Conservation (phyloP, 2,113 vertebrate species). For the Butorides virescens region DNA sequence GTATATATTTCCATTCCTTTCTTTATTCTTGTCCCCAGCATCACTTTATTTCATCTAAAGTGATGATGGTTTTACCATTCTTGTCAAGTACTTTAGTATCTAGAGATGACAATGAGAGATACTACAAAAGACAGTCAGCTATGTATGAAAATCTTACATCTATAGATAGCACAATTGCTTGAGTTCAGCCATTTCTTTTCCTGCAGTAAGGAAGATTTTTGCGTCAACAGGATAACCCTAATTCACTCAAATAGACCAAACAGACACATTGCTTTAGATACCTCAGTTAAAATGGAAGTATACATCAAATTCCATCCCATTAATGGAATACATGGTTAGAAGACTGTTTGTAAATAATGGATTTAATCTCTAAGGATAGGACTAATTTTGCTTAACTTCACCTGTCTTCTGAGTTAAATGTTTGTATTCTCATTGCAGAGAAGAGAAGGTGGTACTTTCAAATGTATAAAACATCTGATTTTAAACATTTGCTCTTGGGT, state of each 20-base stretch:
- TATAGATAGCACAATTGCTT: not conserved
- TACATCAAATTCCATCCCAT: not conserved
- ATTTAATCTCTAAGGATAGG: not conserved
- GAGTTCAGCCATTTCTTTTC: not conserved
- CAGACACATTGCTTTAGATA: not conserved
- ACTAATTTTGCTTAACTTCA: not conserved
- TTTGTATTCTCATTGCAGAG: not conserved
- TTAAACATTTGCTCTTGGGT: not conserved
- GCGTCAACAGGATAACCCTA: not conserved
- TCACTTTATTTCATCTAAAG: not conserved
- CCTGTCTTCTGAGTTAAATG: not conserved
- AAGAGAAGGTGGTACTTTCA: not conserved
- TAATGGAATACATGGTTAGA: not conserved
- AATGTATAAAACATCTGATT: not conserved
- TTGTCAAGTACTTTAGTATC: not conserved
- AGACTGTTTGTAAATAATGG: not conserved
- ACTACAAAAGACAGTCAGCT: not conserved
- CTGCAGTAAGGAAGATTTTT: not conserved
- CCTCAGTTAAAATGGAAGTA: not conserved
- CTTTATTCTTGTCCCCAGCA: not conserved
- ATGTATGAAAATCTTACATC: not conserved
- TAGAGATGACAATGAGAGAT: not conserved
- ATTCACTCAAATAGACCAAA: not conserved
- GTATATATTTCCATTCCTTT: not conserved
- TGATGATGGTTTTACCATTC: not conserved